Percentiles rank a stretch among this genome's conserved stretches.
Evolutionary conservation across 2,888 invertebrate genomes (phyloP).

Genomic region (Isoperla grammatica): DNA sequence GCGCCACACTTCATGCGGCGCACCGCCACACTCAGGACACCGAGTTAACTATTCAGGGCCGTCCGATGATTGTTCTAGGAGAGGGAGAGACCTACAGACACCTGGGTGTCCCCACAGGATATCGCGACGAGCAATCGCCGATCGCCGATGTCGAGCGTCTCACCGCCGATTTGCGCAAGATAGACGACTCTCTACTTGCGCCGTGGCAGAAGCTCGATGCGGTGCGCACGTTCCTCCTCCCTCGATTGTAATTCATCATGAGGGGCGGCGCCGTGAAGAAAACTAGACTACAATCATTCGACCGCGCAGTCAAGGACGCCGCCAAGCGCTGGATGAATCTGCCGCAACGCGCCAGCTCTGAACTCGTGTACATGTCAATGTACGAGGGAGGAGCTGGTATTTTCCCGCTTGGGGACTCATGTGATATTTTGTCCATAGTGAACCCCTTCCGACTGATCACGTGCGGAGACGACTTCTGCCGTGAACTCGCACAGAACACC

Average conservation of each 20-base stretch:
- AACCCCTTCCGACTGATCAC: conserved; percentile 38
- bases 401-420: conserved; percentile 36
- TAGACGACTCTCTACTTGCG: conserved; percentile 26
- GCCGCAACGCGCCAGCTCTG: conserved; percentile 36
- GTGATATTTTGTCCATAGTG: conserved; percentile 33
- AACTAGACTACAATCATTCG: not conserved
- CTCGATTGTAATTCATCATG: conserved; percentile 36
- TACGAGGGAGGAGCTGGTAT: conserved; percentile 36
- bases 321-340: conserved; percentile 37
- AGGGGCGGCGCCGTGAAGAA: conserved; percentile 29
- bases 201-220: conserved; percentile 35
- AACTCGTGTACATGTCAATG: conserved; percentile 33
- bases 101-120: conserved; percentile 38
- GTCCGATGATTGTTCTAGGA: not conserved
- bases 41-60: conserved; percentile 1
- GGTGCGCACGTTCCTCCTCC: conserved; percentile 32
- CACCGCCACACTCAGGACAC: not conserved
- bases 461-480: conserved; percentile 30
- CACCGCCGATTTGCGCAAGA: not conserved
- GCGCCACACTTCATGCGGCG: conserved; percentile 33
- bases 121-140: conserved; percentile 22
- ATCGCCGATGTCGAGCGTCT: no score
- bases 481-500: conserved; percentile 27
- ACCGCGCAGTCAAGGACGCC: conserved; percentile 29
- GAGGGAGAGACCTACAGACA: conserved; percentile 34